phyloP scores from a whole-genome alignment of 2,888 invertebrate genomes.

The Drosophila flavopinicola region DNA sequence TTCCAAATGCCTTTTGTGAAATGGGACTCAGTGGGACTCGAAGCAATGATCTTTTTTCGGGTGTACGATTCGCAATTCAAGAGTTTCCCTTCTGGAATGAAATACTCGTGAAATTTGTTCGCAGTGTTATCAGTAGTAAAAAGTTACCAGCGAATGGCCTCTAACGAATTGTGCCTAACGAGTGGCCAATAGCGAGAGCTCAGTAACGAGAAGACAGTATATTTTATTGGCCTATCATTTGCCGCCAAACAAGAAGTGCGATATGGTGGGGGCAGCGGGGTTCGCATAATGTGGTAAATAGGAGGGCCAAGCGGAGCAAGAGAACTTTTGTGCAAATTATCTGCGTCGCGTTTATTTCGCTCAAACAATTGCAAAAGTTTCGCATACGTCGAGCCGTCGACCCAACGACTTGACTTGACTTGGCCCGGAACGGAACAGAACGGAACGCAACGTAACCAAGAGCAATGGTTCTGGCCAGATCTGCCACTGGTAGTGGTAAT shows the following conservation, averaged over 20 bases:
- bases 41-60: too few relatives aligned
- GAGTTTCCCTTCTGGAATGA: too few relatives aligned
- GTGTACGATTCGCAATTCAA: too few relatives aligned
- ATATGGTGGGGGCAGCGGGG: too few relatives aligned
- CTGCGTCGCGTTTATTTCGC: conserved; percentile 78
- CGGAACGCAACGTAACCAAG: conserved; percentile 24
- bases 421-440: conserved; percentile 19
- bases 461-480: conserved; percentile 36
- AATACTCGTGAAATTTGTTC: too few relatives aligned
- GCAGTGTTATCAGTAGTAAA: too few relatives aligned
- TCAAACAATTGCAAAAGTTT: conserved; percentile 77
- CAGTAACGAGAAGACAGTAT: neutral
- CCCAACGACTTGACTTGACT: conserved; percentile 34
- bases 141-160: too few relatives aligned
- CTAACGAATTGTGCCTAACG: too few relatives aligned
- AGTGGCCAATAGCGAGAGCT: neutral
- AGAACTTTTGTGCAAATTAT: conserved; percentile 73
- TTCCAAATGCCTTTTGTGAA: too few relatives aligned
- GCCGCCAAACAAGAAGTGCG: neutral
- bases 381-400: conserved; percentile 55
- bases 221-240: neutral
- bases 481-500: too few relatives aligned
- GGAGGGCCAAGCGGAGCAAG: conserved; percentile 28
- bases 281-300: too few relatives aligned
- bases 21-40: too few relatives aligned